These are phyloP conservation scores for Agrilus biguttatus DNA, from an alignment of 2,888 invertebrate genomes.

Conservation along the genomic window DNA sequence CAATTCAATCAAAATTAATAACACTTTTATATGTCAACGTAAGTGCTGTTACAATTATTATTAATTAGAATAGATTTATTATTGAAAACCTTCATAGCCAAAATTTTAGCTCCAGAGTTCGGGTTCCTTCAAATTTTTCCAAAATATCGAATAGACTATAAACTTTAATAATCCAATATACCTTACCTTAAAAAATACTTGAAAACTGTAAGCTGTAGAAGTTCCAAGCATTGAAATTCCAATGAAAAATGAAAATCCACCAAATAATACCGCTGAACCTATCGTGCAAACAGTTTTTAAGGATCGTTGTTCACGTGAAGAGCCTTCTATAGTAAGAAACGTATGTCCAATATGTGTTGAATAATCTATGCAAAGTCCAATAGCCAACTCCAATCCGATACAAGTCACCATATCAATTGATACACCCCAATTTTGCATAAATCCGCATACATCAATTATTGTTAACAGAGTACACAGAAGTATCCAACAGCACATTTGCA, in stretches of 20 bases:
- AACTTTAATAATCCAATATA: background rate
- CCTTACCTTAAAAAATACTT: constrained; percentile 50
- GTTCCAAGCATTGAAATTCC: constrained; percentile 54
- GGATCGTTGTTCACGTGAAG: constrained; percentile 40
- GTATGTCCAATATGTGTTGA: constrained; percentile 71
- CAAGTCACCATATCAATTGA: constrained; percentile 72
- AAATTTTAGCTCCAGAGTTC: too few species aligned
- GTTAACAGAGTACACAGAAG: constrained; percentile 61
- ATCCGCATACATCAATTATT: constrained; percentile 58
- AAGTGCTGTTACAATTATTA: too few species aligned
- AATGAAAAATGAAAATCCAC: constrained; percentile 63
- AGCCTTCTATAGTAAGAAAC: constrained; percentile 49
- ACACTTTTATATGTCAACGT: too few species aligned
- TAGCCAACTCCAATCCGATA: constrained; percentile 64
- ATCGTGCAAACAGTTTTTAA: constrained; percentile 54
- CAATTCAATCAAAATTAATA: too few species aligned
- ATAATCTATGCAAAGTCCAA: constrained; percentile 73
- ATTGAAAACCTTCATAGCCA: too few species aligned
- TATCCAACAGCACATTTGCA: constrained; percentile 66
- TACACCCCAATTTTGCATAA: constrained; percentile 68
- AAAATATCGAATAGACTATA: too few species aligned
- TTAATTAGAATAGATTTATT: too few species aligned
- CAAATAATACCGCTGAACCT: constrained; percentile 62
- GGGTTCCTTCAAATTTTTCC: too few species aligned
- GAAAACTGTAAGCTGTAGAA: constrained; percentile 63